phyloP scores from a whole-genome alignment of 2,888 invertebrate species.

The Lottia gigantea region DNA sequence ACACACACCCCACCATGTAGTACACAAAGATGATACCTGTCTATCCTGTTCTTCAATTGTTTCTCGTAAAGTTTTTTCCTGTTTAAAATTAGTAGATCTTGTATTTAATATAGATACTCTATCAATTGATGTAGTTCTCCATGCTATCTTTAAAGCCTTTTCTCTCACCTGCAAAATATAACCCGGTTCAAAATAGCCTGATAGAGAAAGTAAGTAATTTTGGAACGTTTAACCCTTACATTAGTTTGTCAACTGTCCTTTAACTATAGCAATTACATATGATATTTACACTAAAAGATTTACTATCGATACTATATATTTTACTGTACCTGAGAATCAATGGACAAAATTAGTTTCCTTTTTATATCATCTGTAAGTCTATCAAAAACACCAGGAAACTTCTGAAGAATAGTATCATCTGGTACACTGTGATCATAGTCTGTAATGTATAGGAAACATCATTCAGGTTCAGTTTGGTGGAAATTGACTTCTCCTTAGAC shows the following conservation, averaged over 20 bases:
- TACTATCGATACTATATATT: no score
- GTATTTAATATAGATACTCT: conserved; percentile 38
- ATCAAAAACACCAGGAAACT: conserved; percentile 43
- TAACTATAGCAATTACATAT: no score
- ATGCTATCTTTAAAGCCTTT: conserved; percentile 37
- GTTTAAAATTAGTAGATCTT: conserved; percentile 36
- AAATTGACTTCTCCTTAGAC: no score
- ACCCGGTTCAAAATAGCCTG: no score
- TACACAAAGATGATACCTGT: no score
- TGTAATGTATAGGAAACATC: no score
- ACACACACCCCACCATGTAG: no score
- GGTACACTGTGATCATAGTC: not conserved
- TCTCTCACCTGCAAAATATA: conserved; percentile 39
- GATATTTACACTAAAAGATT: no score
- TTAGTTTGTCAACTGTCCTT: no score
- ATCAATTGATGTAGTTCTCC: conserved; percentile 40
- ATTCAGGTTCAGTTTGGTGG: no score
- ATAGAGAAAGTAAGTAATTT: no score
- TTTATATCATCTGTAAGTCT: conserved; percentile 42
- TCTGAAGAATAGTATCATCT: conserved; percentile 37
- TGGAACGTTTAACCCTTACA: no score
- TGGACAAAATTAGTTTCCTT: conserved; percentile 35
- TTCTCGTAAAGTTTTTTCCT: conserved; percentile 38
- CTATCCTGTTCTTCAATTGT: conserved; percentile 39
- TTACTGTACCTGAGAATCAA: conserved; percentile 42